Base-by-base conservation (phyloP, 2,888 invertebrate genomes). In the Amiota mariae region DNA sequence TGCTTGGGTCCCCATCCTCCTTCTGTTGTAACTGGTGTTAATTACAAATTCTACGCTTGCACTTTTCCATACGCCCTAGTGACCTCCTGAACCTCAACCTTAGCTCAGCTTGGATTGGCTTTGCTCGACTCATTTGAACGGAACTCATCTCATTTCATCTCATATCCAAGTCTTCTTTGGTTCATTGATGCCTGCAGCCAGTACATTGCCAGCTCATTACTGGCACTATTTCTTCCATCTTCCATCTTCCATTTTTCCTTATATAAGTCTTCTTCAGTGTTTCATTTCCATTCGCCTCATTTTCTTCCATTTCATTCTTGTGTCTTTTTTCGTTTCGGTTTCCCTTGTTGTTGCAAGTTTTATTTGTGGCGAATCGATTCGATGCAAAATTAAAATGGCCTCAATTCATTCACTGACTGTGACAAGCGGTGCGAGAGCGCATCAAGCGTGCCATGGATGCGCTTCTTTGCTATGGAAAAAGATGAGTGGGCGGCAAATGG, bases 311-410 rank as follows among this genome's bases (percentile, higher is more conserved):
- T 0, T 6, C 36, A 24, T 24, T 36, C 36, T 36, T 36, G 36
- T 36, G 36, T 54, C 54, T 15, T 15, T 54, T 15, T 0, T n/a
- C n/a, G n/a, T n/a, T n/a, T 54, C 54, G 54, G 8, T 20, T 9
- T 1, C 6, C 59, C 8, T 18, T 20, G 20, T 51, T 54, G 51
- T 68, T 8, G 46, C 63, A 36, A 18, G 67, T 68, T 68, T 54
- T 54, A 68, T 63, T 63, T 54, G 67, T n/a, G 51, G 48, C 51
- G n/a, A 51, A 51, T 68, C 51, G 36, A 68, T 15, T 54, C 51
- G n/a, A 68, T 68, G 67, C 67, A 68, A 51, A 68, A 68, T 68
- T 47, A 20, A 68, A 68, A 68, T 68, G 67, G 51, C 67, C 67
- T 68, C 67, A 51, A 51, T 51, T 59, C 59, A 11, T 59, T 20